Conservation (phyloP, 2,113 vertebrate genomes). For the Lethenteron camtschaticum region DNA sequence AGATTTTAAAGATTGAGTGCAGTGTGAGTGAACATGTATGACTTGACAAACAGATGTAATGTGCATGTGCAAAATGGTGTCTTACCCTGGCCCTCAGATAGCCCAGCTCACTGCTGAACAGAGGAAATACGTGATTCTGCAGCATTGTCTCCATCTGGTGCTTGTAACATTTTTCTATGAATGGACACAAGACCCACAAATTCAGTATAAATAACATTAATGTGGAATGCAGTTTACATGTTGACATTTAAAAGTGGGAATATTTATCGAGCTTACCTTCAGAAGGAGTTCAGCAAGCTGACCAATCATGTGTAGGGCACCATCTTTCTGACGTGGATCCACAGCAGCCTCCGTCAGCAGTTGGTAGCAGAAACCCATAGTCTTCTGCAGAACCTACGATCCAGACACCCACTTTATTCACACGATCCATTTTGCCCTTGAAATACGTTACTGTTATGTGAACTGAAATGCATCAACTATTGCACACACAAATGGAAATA, state of each 20-base stretch:
- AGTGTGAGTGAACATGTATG: too few species aligned
- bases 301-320: constrained; percentile 94
- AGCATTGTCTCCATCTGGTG: constrained; percentile 99
- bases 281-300: constrained; percentile 89
- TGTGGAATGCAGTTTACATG: not conserved
- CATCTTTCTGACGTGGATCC: constrained; percentile 92
- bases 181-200: too few species aligned
- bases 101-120: constrained; percentile 79
- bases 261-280: constrained; percentile 36
- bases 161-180: constrained; percentile 92
- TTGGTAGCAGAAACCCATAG: constrained; percentile 96
- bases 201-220: not conserved
- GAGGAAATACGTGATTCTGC: constrained; percentile 86
- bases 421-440: too few species aligned
- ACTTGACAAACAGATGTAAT: too few species aligned
- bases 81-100: constrained; percentile 96
- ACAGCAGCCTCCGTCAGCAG: constrained; percentile 67
- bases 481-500: too few species aligned
- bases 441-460: too few species aligned
- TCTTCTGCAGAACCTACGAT: constrained; percentile 72
- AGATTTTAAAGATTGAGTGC: too few species aligned
- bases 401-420: not conserved
- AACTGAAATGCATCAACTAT: too few species aligned
- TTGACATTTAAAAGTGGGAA: not conserved
- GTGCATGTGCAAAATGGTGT: not conserved